phyloP scores from a whole-genome alignment of 2,888 invertebrate species.

The Kryphioiulus occultus region DNA sequence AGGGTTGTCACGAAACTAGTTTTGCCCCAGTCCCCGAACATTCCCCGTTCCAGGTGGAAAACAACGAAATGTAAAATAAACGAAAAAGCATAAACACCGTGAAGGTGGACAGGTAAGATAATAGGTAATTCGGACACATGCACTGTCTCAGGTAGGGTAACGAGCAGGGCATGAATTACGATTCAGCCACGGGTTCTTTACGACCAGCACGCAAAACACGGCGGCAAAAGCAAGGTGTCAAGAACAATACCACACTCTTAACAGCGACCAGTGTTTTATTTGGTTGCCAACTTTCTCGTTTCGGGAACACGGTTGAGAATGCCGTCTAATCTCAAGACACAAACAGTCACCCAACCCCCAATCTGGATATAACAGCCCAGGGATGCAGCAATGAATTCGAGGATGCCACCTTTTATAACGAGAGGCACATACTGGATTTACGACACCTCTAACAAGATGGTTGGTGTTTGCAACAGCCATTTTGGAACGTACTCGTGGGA shows the following conservation, averaged over 20 bases:
- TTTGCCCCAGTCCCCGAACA: background rate
- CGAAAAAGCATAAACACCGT: background rate
- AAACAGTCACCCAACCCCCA: background rate
- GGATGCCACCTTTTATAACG: background rate
- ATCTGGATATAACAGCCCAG: background rate
- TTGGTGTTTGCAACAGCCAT: background rate
- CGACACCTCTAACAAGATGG: background rate
- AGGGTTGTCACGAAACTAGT: no score
- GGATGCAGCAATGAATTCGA: background rate
- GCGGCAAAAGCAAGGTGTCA: constrained; percentile 30
- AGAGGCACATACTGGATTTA: background rate
- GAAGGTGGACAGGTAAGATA: constrained; percentile 25
- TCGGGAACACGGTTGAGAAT: background rate
- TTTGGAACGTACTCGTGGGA: constrained; percentile 24
- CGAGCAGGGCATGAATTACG: constrained; percentile 24
- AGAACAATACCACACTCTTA: constrained; percentile 30
- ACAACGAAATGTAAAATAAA: background rate
- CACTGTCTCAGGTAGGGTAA: constrained; percentile 8
- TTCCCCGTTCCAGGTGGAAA: background rate
- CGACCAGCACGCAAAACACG: background rate
- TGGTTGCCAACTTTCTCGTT: constrained; percentile 31
- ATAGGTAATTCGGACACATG: background rate
- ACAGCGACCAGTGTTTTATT: constrained; percentile 14
- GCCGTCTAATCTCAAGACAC: background rate
- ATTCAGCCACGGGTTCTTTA: constrained; percentile 9